A percentile compares a stretch with the other conserved stretches of the same genome.
Evolutionary conservation across 2,888 invertebrate genomes (phyloP).

Genomic region (Cerastoderma edule): DNA sequence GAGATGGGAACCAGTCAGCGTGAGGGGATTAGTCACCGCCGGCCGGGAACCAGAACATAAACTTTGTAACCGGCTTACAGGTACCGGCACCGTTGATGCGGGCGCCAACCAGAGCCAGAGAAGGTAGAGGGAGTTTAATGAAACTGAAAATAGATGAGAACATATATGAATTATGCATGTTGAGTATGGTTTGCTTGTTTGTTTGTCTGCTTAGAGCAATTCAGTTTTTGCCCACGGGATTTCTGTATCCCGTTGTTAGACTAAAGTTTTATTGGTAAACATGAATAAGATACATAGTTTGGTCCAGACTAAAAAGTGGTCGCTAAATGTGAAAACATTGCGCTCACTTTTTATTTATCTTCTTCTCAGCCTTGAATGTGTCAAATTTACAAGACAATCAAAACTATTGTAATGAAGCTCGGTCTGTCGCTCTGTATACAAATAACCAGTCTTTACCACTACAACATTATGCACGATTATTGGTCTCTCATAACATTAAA

Average conservation of each 20-base stretch:
- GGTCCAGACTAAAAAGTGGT: background rate
- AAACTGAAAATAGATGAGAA: conserved; percentile 1
- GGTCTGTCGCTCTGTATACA: background rate
- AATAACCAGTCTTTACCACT: background rate
- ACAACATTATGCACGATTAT: background rate
- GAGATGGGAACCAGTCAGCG: conserved; percentile 5
- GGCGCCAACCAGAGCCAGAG: conserved; percentile 2
- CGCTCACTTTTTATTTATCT: background rate
- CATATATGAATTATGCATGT: background rate
- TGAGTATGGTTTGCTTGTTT: background rate
- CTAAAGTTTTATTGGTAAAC: background rate
- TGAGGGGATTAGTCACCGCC: background rate
- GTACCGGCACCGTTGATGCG: conserved; percentile 16
- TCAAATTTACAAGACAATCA: too few relatives aligned
- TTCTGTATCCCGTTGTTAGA: background rate
- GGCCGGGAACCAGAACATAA: conserved; percentile 14
- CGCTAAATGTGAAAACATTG: background rate
- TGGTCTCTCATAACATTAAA: background rate
- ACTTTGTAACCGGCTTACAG: conserved; percentile 3
- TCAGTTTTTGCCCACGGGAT: background rate
- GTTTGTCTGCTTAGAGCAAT: background rate
- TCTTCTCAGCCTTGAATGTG: background rate
- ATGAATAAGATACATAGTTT: background rate
- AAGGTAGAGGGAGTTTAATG: conserved; percentile 12
- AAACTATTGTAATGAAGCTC: too few relatives aligned